Evolutionary conservation across 2,797 vertebrate species (phyloP), one percentile per base, ranked within the genome.

Genomic region (Poeciliopsis gracilis): DNA sequence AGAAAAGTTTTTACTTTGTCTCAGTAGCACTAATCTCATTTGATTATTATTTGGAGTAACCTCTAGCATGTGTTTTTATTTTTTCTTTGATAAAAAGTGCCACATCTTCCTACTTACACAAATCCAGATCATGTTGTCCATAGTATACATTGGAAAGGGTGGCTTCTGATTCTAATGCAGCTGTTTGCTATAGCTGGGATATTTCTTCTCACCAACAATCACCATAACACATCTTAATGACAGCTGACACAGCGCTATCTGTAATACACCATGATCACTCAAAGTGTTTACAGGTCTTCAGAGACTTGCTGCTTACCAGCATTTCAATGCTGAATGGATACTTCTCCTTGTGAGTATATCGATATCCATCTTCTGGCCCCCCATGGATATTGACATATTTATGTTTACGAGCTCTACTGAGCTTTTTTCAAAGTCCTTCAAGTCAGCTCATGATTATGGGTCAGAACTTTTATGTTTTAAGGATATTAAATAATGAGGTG

Each of bases 161-260:
- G 3, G 43, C 51, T 72, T 76, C 43, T 61, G 67, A 57, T 81
- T 75, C 74, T 33, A 75, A 78, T 43, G 49, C 71, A 51, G 55
- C 7, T 5, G 46, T 73, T 61, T 25, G 59, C 79, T 86, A 69
- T 66, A 84, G 69, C 15, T 12, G 51, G 36, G 41, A 57, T 76
- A 80, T 77, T 85, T 86, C 77, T 55, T 61, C 78, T 74, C 73
- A 79, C 73, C 75, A 77, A 87, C 81, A 89, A 87, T 76, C 83
- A 86, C 61, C 73, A 47, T 82, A 63, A 82, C 75, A 77, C 83
- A 85, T 87, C 85, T 77, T 57, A 82, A 76, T 86, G 76, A 84
- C 82, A 51, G 81, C 82, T 84, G 84, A 89, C 76, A 67, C 80
- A 77, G 80, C 83, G 49, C 84, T 77, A 88, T 81, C 85, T 78